These are phyloP conservation scores for Battus philenor DNA, from an alignment of 1,140 invertebrate species.

Conservation along the genomic window DNA sequence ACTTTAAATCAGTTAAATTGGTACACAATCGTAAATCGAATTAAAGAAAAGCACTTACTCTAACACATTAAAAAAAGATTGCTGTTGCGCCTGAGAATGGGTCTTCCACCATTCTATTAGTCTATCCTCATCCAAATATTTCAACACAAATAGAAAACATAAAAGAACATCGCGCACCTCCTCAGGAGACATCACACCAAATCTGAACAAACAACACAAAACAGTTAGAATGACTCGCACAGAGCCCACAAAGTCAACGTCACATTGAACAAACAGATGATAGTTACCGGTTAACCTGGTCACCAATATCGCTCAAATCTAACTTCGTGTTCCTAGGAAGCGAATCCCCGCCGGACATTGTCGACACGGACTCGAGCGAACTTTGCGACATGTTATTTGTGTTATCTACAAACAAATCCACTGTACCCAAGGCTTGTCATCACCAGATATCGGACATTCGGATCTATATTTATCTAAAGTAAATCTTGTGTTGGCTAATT, in stretches of 20 bases:
- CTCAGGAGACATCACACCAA: slow-evolving; percentile 72
- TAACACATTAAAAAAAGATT: slow-evolving; percentile 87
- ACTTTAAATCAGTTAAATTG: too few relatives aligned
- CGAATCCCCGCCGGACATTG: slow-evolving; percentile 70
- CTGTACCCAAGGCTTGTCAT: slow-evolving; percentile 3
- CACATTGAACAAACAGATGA: slow-evolving; percentile 1
- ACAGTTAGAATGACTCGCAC: not conserved
- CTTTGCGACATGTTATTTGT: slow-evolving; percentile 64
- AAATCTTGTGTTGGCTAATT: too few relatives aligned
- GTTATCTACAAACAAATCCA: slow-evolving; percentile 54
- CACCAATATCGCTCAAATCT: slow-evolving; percentile 67
- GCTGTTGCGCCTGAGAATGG: slow-evolving; percentile 83
- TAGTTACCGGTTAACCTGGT: slow-evolving; percentile 70
- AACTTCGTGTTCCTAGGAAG: slow-evolving; percentile 56
- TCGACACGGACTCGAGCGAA: slow-evolving; percentile 80
- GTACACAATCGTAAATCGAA: too few relatives aligned
- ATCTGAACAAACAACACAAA: slow-evolving; percentile 47
- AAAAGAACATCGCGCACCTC: slow-evolving; percentile 93
- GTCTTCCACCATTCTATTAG: slow-evolving; percentile 95
- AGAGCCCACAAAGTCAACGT: not conserved
- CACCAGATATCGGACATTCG: too few relatives aligned
- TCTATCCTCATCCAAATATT: slow-evolving; percentile 91
- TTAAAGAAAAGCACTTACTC: too few relatives aligned
- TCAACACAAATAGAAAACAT: slow-evolving; percentile 93
- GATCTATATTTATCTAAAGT: too few relatives aligned